Conservation (phyloP, 2,113 vertebrate species). For the Eurystomus gularis region DNA sequence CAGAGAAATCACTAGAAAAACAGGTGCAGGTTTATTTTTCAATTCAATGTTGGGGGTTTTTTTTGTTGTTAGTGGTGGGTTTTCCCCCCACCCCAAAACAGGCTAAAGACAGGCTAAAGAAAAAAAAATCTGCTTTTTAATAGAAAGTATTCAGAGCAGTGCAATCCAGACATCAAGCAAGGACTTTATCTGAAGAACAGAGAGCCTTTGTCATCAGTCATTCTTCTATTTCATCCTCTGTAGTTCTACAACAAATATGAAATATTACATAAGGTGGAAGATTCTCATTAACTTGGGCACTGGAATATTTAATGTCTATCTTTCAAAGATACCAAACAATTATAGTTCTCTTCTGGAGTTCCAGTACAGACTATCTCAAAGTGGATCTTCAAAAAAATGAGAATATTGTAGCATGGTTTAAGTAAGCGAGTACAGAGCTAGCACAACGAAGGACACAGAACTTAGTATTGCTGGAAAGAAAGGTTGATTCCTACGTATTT, state of each 20-base stretch:
- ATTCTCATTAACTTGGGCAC: neutral
- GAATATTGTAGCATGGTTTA: neutral
- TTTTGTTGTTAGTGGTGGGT: neutral
- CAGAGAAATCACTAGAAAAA: neutral
- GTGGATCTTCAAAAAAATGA: neutral
- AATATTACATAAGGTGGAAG: neutral
- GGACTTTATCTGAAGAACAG: neutral
- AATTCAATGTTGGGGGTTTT: neutral
- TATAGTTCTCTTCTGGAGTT: neutral
- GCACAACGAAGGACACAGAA: neutral
- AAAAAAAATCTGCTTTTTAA: neutral
- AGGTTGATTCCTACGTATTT: neutral
- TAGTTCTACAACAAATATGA: neutral
- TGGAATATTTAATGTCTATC: neutral
- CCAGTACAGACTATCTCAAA: neutral
- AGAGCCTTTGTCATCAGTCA: neutral
- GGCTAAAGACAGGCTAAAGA: neutral
- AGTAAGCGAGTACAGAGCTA: neutral
- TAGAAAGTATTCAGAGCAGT: neutral
- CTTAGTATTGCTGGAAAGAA: neutral
- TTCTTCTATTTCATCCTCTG: neutral
- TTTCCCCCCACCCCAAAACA: fast-evolving
- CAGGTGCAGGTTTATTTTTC: neutral
- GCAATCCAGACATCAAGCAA: neutral
- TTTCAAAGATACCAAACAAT: neutral